phyloP scores from a whole-genome alignment of 2,113 vertebrate genomes.

The Myrmecophaga tridactyla region DNA sequence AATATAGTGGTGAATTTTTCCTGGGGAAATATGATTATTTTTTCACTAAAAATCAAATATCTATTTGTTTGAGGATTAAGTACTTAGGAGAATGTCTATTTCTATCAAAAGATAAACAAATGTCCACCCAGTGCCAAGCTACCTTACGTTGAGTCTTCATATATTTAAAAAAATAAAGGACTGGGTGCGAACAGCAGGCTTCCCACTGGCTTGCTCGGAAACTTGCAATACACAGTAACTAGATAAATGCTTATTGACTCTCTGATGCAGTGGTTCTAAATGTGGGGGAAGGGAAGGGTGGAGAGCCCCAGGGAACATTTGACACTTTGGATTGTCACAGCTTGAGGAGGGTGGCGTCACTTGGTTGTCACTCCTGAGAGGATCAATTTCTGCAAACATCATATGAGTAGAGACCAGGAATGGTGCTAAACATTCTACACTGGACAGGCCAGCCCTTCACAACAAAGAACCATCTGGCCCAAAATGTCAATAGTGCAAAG shows the following conservation, averaged over 20 bases:
- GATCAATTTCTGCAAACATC: not conserved
- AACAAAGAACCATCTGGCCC: not conserved
- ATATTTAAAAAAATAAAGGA: not conserved
- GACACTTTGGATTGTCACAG: not conserved
- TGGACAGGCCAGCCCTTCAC: not conserved
- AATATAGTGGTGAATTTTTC: not conserved
- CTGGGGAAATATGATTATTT: not conserved
- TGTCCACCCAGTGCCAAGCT: not conserved
- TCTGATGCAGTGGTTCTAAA: not conserved
- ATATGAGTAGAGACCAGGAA: not conserved
- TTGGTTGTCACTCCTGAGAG: not conserved
- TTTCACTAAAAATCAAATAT: not conserved
- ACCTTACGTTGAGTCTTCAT: not conserved
- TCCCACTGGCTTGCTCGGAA: not conserved
- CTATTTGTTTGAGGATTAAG: not conserved
- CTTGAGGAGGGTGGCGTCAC: not conserved
- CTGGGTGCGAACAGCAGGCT: not conserved
- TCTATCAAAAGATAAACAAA: not conserved
- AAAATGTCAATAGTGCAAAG: not conserved
- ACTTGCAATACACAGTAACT: not conserved
- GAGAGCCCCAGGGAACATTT: not conserved
- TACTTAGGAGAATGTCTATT: not conserved
- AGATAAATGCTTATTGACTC: not conserved
- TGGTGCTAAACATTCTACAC: not conserved
- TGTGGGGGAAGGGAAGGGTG: not conserved